Base-by-base conservation (phyloP, 2,113 vertebrate genomes). In the Atlantisia rogersi region DNA sequence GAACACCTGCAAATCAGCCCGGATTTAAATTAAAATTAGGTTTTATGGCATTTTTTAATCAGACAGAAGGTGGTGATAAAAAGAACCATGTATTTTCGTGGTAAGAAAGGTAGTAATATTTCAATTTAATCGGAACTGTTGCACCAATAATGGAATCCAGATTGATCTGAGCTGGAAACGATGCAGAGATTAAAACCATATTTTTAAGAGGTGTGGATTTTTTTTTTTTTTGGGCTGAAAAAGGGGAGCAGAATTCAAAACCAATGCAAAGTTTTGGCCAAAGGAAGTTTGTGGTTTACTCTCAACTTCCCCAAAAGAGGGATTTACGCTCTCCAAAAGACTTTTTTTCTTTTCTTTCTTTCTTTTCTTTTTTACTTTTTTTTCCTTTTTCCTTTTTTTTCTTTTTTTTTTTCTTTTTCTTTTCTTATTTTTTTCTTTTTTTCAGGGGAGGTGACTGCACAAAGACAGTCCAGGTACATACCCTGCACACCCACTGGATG, bases 21-120 rank as follows among this genome's bases (percentile, higher is more conserved):
- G 92, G 98, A 98, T 98, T 98, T 98, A 98, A 98, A 98, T 98
- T 98, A 98, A 98, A 98, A 98, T 98, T 98, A 98, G 98, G 98
- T 98, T 98, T 98, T 98, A 98, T 98, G 98, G 97, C 98, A 98
- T 98, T 98, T 98, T 98, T 98, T 98, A 98, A 98, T 98, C 98
- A 98, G 98, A 97, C 97, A 98, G 98, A 98, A 98, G 98, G 98
- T 98, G 98, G 98, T 98, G 98, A 98, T 98, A 98, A 98, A 98
- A 98, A 97, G 95, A 98, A 98, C 97, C 98, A 98, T 97, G 98
- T 98, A 98, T 98, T 98, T 98, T 98, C 79, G 44, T 97, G 94
- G 97, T 97, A 97, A 98, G 97, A 98, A 98, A 98, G 98, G 98
- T 98, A 98, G 98, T 97, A 98, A 98, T 98, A 98, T 98, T 98